Conservation (phyloP, 1,140 invertebrate genomes). For the Nylanderia fulva region DNA sequence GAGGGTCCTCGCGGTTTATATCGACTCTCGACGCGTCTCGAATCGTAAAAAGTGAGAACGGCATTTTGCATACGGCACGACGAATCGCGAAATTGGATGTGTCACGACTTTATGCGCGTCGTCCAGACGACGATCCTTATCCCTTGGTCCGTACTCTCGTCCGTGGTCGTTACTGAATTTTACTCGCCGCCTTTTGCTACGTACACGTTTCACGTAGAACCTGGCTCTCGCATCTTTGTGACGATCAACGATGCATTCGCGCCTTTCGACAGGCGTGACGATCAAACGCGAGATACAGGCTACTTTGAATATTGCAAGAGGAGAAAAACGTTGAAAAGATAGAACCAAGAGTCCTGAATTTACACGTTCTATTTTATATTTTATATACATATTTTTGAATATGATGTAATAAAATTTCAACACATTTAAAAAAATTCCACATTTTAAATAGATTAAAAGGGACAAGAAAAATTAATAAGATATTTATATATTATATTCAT, state of each 20-base stretch:
- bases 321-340: background rate
- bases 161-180: conserved; percentile 52
- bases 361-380: background rate
- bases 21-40: conserved; percentile 45
- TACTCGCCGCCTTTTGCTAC: conserved; percentile 38
- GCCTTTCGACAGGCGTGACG: conserved; percentile 36
- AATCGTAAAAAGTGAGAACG: conserved; percentile 63
- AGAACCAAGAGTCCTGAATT: background rate
- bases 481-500: no score
- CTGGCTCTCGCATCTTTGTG: conserved; percentile 28
- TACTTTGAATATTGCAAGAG: conserved; percentile 36
- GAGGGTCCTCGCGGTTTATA: conserved; percentile 53
- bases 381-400: background rate
- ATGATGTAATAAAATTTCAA: no score
- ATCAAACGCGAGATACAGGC: conserved; percentile 36
- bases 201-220: background rate
- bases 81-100: conserved; percentile 78
- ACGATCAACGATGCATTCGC: conserved; percentile 29
- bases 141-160: conserved; percentile 8
- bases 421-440: background rate
- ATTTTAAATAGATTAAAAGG: background rate
- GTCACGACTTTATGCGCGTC: conserved; percentile 65
- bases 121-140: conserved; percentile 54
- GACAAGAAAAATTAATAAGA: background rate
- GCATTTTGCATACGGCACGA: conserved; percentile 74